A percentile compares a stretch with the other conserved stretches of the same genome.
These are phyloP conservation scores for Bimastos eiseni DNA, from an alignment of 2,888 invertebrate genomes.

Conservation along the genomic window DNA sequence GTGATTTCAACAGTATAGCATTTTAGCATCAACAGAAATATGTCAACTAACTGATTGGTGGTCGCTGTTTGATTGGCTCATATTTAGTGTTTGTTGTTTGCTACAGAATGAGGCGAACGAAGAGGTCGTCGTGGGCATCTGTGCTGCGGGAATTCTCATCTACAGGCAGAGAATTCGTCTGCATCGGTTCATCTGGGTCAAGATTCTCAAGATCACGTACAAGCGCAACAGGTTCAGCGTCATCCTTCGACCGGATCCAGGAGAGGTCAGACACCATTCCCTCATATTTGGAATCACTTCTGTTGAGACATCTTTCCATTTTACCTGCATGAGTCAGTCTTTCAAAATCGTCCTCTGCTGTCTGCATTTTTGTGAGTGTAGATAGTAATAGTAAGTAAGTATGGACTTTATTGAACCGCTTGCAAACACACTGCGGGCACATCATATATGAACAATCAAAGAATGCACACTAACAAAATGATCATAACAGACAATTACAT, in stretches of 20 bases:
- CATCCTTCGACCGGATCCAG: constrained; percentile 65
- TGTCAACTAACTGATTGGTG: too few relatives aligned
- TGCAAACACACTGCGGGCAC: too few relatives aligned
- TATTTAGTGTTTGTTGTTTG: neutral
- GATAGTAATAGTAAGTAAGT: too few relatives aligned
- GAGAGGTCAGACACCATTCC: neutral
- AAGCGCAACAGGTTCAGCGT: constrained; percentile 96
- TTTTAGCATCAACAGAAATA: neutral
- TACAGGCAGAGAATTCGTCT: constrained; percentile 91
- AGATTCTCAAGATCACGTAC: constrained; percentile 97
- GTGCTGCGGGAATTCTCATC: constrained; percentile 90
- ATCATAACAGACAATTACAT: too few relatives aligned
- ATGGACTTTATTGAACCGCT: too few relatives aligned
- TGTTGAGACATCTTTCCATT: too few relatives aligned
- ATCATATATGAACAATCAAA: too few relatives aligned
- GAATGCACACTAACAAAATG: too few relatives aligned
- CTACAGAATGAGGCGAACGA: constrained; percentile 84
- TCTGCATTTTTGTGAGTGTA: too few relatives aligned
- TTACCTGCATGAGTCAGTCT: too few relatives aligned
- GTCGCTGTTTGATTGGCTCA: neutral
- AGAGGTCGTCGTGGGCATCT: constrained; percentile 93
- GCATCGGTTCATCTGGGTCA: constrained; percentile 98
- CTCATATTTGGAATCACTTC: neutral
- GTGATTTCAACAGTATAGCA: neutral
- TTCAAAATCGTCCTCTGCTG: too few relatives aligned